phyloP scores from a whole-genome alignment of 1,140 invertebrate species.

The Anthonomus grandis region DNA sequence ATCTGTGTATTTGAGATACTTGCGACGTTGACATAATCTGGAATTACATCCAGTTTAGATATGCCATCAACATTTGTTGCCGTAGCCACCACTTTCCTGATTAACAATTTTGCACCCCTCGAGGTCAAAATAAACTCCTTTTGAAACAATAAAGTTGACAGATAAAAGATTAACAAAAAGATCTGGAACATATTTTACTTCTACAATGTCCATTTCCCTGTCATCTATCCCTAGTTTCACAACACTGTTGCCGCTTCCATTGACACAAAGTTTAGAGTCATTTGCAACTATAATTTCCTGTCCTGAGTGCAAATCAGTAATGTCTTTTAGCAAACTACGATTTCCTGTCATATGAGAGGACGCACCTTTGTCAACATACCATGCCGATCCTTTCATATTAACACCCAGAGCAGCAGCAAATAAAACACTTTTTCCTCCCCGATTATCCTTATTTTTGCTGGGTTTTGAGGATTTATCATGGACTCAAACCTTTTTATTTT shows the following conservation, averaged over 20 bases:
- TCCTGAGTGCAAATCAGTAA: conserved; percentile 8
- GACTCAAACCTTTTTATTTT: not conserved
- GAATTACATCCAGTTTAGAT: too few species aligned
- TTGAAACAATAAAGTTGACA: not conserved
- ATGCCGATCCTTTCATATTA: not conserved
- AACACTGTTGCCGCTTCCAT: conserved; percentile 6
- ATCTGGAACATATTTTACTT: not conserved
- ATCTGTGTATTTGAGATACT: not conserved
- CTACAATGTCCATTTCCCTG: not conserved
- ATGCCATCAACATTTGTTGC: not conserved
- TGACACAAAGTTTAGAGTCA: conserved; percentile 6
- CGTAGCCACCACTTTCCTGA: not conserved
- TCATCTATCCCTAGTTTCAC: conserved; percentile 8
- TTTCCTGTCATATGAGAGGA: conserved; percentile 11
- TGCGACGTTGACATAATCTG: not conserved
- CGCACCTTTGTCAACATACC: conserved; percentile 31
- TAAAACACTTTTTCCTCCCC: not conserved
- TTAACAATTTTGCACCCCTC: not conserved
- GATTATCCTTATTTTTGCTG: too few species aligned
- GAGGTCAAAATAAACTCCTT: not conserved
- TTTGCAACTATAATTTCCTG: conserved; percentile 8
- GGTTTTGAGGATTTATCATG: not conserved
- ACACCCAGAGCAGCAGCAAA: not conserved
- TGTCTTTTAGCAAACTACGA: not conserved
- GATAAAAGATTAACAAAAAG: not conserved